phyloP scores from a whole-genome alignment of 2,888 invertebrate species.

The Spodoptera littoralis region DNA sequence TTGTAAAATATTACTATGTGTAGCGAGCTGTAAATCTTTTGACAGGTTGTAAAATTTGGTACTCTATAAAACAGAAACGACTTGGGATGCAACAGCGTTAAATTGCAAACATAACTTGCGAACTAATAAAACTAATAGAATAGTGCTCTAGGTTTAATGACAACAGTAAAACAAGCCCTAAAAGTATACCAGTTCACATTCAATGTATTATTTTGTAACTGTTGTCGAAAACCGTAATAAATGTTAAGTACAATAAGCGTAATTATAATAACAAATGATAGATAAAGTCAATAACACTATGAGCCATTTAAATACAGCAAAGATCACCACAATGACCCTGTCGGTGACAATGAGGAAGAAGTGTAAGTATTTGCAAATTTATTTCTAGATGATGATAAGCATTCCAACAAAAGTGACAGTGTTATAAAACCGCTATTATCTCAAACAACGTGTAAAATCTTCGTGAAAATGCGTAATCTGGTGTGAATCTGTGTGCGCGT shows the following conservation, averaged over 20 bases:
- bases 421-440: slow-evolving; percentile 25
- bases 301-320: too few relatives aligned
- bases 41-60: slow-evolving; percentile 8
- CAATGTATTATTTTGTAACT: too few relatives aligned
- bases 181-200: too few relatives aligned
- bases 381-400: slow-evolving; percentile 40
- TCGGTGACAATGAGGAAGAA: slow-evolving; percentile 42
- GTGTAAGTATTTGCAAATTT: slow-evolving; percentile 37
- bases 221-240: too few relatives aligned
- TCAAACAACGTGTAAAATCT: slow-evolving; percentile 38
- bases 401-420: slow-evolving; percentile 27
- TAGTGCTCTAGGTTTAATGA: too few relatives aligned
- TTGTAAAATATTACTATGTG: slow-evolving; percentile 4
- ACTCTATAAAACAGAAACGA: neutral
- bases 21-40: slow-evolving; percentile 20
- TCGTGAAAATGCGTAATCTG: slow-evolving; percentile 49
- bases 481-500: slow-evolving; percentile 62
- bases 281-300: slow-evolving; percentile 24
- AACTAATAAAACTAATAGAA: slow-evolving; percentile 22
- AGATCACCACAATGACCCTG: slow-evolving; percentile 40
- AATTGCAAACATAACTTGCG: slow-evolving; percentile 16
- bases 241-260: too few relatives aligned
- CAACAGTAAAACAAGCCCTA: too few relatives aligned
- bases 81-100: slow-evolving; percentile 6
- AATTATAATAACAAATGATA: too few relatives aligned